phyloP scores from a whole-genome alignment of 1,140 invertebrate species.

The Orchestia grillus region DNA sequence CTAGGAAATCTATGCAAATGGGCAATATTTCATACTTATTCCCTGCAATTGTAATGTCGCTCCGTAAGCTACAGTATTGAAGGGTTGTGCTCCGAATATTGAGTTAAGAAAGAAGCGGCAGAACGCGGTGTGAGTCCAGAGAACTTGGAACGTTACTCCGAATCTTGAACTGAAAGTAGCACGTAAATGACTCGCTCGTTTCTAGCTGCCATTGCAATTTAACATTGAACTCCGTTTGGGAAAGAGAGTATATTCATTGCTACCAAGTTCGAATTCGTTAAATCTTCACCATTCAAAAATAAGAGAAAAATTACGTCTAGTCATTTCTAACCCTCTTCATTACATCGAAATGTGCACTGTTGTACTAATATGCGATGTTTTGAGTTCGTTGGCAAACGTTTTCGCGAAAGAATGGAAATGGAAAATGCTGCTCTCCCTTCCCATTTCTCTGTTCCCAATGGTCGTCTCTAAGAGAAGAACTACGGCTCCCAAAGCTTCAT shows the following conservation, averaged over 20 bases:
- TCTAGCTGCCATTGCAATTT: not conserved
- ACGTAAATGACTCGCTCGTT: not conserved
- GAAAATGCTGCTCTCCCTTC: not conserved
- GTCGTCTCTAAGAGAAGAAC: not conserved
- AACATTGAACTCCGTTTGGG: not conserved
- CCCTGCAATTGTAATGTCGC: slow-evolving; percentile 55
- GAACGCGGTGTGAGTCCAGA: not conserved
- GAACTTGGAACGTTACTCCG: not conserved
- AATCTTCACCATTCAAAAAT: not conserved
- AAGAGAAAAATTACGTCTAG: not conserved
- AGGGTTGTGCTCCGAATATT: slow-evolving; percentile 52
- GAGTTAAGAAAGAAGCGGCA: slow-evolving; percentile 33
- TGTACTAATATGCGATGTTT: not conserved
- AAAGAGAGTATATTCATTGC: not conserved
- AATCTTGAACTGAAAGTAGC: not conserved
- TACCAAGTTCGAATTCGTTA: not conserved
- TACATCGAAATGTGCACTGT: not conserved
- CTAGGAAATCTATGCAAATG: slow-evolving; percentile 56
- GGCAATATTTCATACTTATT: slow-evolving; percentile 56
- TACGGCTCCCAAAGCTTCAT: slow-evolving; percentile 39
- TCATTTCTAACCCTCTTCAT: not conserved
- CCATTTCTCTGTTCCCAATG: not conserved
- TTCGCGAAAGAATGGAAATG: not conserved
- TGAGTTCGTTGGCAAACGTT: not conserved
- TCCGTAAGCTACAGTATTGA: slow-evolving; percentile 55